These are phyloP conservation scores for Eudemis profundana DNA, from an alignment of 2,888 invertebrate genomes.

Conservation along the genomic window DNA sequence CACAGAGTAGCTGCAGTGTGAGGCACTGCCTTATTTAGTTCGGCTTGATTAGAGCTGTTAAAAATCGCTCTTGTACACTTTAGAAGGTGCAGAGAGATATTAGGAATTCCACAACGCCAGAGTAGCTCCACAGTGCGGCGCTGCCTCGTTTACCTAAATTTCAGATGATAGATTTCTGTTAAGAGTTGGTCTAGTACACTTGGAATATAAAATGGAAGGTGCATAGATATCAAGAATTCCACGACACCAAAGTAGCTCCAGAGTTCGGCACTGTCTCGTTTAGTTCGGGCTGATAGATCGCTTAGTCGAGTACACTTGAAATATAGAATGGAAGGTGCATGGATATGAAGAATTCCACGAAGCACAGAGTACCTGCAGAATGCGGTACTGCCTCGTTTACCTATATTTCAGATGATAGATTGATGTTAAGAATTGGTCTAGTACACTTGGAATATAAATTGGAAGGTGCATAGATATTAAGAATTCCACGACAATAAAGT, in stretches of 20 bases:
- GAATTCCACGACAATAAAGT: too few species aligned
- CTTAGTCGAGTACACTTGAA: not conserved
- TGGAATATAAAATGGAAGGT: conserved; percentile 51
- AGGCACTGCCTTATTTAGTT: conserved; percentile 8
- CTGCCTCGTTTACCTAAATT: conserved; percentile 6
- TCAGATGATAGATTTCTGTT: not conserved
- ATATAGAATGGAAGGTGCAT: conserved; percentile 63
- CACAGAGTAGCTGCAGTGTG: conserved; percentile 41
- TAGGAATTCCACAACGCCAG: too few species aligned
- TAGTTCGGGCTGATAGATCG: conserved; percentile 2
- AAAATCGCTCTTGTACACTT: not conserved
- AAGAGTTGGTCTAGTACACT: not conserved
- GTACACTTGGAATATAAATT: too few species aligned
- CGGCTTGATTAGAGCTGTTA: not conserved
- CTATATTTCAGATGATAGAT: not conserved
- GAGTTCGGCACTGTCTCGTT: conserved; percentile 27
- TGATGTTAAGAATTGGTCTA: not conserved
- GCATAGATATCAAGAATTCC: conserved; percentile 85
- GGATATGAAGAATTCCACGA: conserved; percentile 55
- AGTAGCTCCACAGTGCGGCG: too few species aligned
- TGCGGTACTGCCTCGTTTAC: conserved; percentile 8
- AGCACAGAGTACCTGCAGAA: conserved; percentile 41
- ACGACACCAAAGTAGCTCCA: conserved; percentile 61
- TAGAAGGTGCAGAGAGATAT: too few species aligned
- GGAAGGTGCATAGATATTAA: too few species aligned